Base-by-base conservation (phyloP, 1,140 invertebrate species). In the Zaprionus ornatus region DNA sequence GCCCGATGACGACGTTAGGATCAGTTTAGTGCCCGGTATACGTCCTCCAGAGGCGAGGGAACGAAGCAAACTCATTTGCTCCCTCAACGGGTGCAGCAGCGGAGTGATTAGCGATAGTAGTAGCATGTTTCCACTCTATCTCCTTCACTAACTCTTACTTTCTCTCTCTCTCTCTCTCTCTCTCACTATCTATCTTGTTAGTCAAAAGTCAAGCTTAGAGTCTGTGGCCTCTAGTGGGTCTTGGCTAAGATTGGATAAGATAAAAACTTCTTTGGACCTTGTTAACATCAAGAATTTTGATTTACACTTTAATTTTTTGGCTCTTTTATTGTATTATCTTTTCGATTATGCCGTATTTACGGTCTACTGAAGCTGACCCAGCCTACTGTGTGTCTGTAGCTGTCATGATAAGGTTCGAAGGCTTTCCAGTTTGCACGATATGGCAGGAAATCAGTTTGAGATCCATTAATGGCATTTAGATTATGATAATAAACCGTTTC, bases 11-110 rank as follows among this genome's bases (percentile, higher is more conserved):
- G 45, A 45, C 15, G 62, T 13, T 29, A 68, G 32, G 35, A 74
- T 32, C 17, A 68, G 19, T 64, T 77, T 63, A 6, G 71, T 74
- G 9, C 59, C 64, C 4, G 75, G 59, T 13, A 74, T 68, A n/a
- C 64, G 56, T 21, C 45, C 56, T 1, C 64, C 64, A 2, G 60
- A 32, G 5, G 71, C 42, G 32, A 67, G 19, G 0, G 64, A 48
- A 15, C 64, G 56, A 3, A 60, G 42, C 3, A 74, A 17, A 2
- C 45, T 45, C 9, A 74, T 9, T 19, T 74, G 55, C 2, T 55
- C 35, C 7, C 12, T 29, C 25, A 68, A 9, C 6, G 56, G 56
- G 13, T 55, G 63, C 64, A 64, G 59, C 10, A 77, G n/a, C 10
- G 48, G 62, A 10, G 32, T 35, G 17, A 61, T 23, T 21, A 70